These are phyloP conservation scores for Chamaea fasciata DNA, from an alignment of 2,113 vertebrate species.

Conservation along the genomic window DNA sequence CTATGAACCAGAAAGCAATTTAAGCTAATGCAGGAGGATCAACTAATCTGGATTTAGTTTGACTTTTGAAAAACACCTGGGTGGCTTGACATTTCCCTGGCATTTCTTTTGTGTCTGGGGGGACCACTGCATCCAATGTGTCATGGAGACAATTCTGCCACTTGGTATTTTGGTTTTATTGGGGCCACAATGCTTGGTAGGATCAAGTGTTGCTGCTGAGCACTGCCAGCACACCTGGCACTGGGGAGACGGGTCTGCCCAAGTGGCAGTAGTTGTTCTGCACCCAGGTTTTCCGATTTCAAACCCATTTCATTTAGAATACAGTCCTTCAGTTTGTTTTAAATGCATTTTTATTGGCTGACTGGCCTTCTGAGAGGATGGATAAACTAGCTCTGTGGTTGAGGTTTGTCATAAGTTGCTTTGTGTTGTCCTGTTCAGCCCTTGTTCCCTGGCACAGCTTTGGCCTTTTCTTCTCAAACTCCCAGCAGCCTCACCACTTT, in stretches of 20 bases:
- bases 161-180: fast-evolving
- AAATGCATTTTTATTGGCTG: not conserved
- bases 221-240: fast-evolving
- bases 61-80: not conserved
- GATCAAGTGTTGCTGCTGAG: not conserved
- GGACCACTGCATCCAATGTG: fast-evolving
- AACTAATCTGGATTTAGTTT: not conserved
- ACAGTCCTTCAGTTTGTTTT: not conserved
- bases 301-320: not conserved
- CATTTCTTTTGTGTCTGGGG: not conserved
- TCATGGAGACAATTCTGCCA: not conserved
- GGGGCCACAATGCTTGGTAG: fast-evolving
- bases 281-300: not conserved
- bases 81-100: not conserved
- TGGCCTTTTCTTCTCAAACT: not conserved
- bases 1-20: not conserved
- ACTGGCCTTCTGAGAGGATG: not conserved
- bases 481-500: not conserved
- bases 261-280: fast-evolving
- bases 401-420: not conserved
- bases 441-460: not conserved
- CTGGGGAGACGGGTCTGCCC: not conserved
- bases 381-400: not conserved
- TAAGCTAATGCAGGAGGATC: not conserved
- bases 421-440: fast-evolving